phyloP scores from a whole-genome alignment of 1,140 invertebrate genomes.

The Himalopsyche phryganea region DNA sequence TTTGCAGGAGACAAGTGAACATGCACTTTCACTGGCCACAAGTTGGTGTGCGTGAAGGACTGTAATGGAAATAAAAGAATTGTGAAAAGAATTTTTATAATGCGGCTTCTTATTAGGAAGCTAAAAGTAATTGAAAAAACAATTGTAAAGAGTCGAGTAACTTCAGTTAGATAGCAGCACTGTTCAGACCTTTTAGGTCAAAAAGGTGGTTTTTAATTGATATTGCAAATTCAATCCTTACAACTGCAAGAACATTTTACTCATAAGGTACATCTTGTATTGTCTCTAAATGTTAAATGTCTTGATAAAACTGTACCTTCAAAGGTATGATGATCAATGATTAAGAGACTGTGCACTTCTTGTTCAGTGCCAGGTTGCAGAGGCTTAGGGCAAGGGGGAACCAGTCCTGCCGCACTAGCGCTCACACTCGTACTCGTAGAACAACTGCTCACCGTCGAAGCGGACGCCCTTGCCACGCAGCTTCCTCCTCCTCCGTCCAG shows the following conservation, averaged over 20 bases:
- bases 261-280: too few relatives aligned
- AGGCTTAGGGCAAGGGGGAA: conserved; percentile 66
- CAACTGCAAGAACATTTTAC: too few relatives aligned
- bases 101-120: too few relatives aligned
- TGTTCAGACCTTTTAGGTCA: too few relatives aligned
- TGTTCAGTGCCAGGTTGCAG: conserved; percentile 82
- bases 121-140: too few relatives aligned
- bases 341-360: conserved; percentile 87
- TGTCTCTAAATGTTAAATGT: too few relatives aligned
- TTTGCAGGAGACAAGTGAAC: conserved; percentile 84
- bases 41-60: conserved; percentile 92
- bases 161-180: too few relatives aligned
- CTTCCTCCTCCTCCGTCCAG: conserved; percentile 63
- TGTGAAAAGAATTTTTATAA: too few relatives aligned
- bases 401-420: conserved; percentile 22
- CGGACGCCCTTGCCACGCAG: conserved; percentile 58
- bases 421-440: conserved; percentile 29
- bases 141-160: too few relatives aligned
- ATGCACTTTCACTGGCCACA: conserved; percentile 82
- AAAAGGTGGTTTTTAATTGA: too few relatives aligned
- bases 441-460: conserved; percentile 52
- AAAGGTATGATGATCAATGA: conserved; percentile 96
- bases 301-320: conserved; percentile 58
- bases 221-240: too few relatives aligned
- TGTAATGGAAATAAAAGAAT: conserved; percentile 38